Evolutionary conservation across 2,888 invertebrate species (phyloP).

Genomic region (Zonitis immaculata): DNA sequence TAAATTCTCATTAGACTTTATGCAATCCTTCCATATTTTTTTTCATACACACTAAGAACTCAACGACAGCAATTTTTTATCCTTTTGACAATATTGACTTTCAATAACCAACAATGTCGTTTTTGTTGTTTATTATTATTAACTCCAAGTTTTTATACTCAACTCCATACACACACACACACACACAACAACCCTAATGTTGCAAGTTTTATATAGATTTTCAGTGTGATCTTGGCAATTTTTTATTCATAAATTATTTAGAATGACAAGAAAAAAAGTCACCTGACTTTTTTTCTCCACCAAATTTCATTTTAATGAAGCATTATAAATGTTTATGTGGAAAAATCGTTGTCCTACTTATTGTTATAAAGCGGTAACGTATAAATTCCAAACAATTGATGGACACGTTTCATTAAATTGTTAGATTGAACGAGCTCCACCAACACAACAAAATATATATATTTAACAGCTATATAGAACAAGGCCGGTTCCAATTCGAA

Average conservation of each 20-base stretch:
- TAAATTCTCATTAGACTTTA: conserved; percentile 15
- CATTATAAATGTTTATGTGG: neutral
- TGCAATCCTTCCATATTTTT: neutral
- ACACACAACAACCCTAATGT: too few species aligned
- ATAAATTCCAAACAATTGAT: conserved; percentile 9
- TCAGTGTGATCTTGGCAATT: neutral
- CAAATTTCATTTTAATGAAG: neutral
- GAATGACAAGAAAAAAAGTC: neutral
- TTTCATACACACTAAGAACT: too few species aligned
- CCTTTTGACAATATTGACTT: neutral
- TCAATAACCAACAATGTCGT: neutral
- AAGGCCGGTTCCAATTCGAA: conserved; percentile 7
- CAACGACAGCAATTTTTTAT: neutral
- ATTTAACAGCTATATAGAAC: neutral
- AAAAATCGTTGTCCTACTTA: neutral
- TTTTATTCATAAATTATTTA: neutral
- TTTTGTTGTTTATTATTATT: neutral
- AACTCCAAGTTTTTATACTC: neutral
- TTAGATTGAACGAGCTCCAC: neutral
- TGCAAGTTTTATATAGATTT: neutral
- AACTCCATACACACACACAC: too few species aligned
- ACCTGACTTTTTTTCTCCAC: neutral
- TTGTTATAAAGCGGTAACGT: neutral
- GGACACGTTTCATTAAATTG: conserved; percentile 12
- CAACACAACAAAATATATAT: neutral